Percentiles rank a stretch among this genome's conserved stretches.
These are phyloP conservation scores for Lordiphosa fenestrarum DNA, from an alignment of 2,888 invertebrate genomes.

Conservation along the genomic window DNA sequence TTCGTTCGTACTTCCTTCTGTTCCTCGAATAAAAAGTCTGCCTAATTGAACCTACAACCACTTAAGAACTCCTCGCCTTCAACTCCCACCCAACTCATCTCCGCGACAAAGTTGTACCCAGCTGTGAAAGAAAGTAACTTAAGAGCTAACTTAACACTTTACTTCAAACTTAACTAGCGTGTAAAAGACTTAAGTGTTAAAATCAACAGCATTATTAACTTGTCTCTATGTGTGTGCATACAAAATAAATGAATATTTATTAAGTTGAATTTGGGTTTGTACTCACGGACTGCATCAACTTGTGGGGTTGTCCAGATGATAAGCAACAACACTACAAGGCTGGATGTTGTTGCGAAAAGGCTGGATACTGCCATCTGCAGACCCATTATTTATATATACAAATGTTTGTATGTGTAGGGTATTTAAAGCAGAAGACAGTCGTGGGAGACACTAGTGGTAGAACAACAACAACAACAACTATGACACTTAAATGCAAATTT, in stretches of 20 bases:
- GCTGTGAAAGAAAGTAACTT: too few species aligned
- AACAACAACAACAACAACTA: slow-evolving; percentile 34
- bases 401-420: slow-evolving; percentile 5
- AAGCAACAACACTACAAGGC: slow-evolving; percentile 75
- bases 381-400: slow-evolving; percentile 76
- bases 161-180: too few species aligned
- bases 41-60: too few species aligned
- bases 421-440: slow-evolving; percentile 13
- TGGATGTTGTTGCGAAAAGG: slow-evolving; percentile 78
- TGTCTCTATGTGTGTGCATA: neutral
- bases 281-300: slow-evolving; percentile 80
- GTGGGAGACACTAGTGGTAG: slow-evolving; percentile 11
- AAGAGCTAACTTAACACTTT: too few species aligned
- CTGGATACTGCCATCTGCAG: slow-evolving; percentile 80
- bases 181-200: too few species aligned
- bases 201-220: neutral
- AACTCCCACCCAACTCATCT: too few species aligned
- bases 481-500: slow-evolving; percentile 15
- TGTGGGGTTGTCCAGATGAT: slow-evolving; percentile 76
- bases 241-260: neutral
- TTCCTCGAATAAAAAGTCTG: too few species aligned
- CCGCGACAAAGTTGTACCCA: too few species aligned
- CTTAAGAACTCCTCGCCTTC: too few species aligned
- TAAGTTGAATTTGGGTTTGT: slow-evolving; percentile 42
- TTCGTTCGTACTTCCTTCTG: too few species aligned